Evolutionary conservation across 2,888 invertebrate genomes (phyloP).

Genomic region (Atethmia centrago): DNA sequence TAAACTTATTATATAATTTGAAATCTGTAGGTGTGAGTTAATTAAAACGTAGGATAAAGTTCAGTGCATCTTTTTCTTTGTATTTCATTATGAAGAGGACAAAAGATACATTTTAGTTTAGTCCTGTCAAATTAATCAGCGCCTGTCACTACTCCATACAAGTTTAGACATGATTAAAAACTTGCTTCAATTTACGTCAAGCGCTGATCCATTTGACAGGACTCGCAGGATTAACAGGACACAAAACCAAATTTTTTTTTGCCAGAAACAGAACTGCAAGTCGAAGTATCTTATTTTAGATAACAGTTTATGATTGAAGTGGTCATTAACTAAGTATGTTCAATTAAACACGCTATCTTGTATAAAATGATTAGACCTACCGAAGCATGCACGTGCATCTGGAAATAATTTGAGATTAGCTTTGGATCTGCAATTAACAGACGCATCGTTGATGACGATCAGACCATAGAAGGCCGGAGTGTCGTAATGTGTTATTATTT

Average conservation of each 20-base stretch:
- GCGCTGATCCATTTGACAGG: too few relatives aligned
- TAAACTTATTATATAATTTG: too few relatives aligned
- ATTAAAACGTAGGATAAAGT: too few relatives aligned
- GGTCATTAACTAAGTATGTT: conserved; percentile 20
- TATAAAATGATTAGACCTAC: conserved; percentile 19
- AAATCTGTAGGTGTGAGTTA: too few relatives aligned
- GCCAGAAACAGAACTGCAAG: conserved; percentile 9
- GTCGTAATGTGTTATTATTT: conserved; percentile 43
- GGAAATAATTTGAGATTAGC: conserved; percentile 26
- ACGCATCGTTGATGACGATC: conserved; percentile 52
- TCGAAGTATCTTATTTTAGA: not conserved
- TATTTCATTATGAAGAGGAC: too few relatives aligned
- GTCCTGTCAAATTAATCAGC: too few relatives aligned
- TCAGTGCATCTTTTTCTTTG: too few relatives aligned
- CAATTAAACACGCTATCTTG: conserved; percentile 7
- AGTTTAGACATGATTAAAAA: too few relatives aligned
- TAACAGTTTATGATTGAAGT: not conserved
- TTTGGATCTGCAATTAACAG: conserved; percentile 46
- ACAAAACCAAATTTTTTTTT: not conserved
- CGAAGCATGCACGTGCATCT: conserved; percentile 31
- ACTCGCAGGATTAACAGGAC: too few relatives aligned
- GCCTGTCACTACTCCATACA: too few relatives aligned
- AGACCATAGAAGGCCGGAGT: conserved; percentile 37
- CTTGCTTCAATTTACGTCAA: too few relatives aligned
- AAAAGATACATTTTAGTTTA: too few relatives aligned